Percentiles rank a stretch among this genome's conserved stretches.
phyloP scores from a whole-genome alignment of 2,113 vertebrate genomes.

The Takifugu flavidus region DNA sequence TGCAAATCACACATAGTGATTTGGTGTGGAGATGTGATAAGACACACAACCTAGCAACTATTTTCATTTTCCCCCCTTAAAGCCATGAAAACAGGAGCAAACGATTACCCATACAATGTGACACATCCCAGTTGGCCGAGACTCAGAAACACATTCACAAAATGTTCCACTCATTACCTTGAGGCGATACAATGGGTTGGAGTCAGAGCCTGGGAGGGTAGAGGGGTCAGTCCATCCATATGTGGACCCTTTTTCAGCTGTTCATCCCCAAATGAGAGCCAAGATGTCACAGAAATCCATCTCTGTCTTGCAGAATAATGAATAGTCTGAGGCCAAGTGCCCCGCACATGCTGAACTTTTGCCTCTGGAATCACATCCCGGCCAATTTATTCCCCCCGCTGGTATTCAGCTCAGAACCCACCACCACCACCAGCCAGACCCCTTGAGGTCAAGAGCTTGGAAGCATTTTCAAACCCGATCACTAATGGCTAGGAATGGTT shows the following conservation, averaged over 20 bases:
- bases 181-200: constrained; percentile 37
- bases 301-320: constrained; percentile 46
- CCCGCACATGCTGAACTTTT: constrained; percentile 53
- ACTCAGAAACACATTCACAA: constrained; percentile 31
- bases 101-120: constrained; percentile 22
- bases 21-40: too few relatives aligned
- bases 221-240: constrained; percentile 55
- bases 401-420: constrained; percentile 1
- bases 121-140: constrained; percentile 32
- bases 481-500: constrained; percentile 52
- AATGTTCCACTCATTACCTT: constrained; percentile 43
- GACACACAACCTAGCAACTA: too few relatives aligned
- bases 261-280: constrained; percentile 38
- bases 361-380: constrained; percentile 42
- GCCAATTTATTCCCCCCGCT: constrained; percentile 49
- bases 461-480: constrained; percentile 45
- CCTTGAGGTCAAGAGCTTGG: constrained; percentile 50
- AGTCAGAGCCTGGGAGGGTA: constrained; percentile 36
- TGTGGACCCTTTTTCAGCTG: constrained; percentile 31
- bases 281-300: constrained; percentile 43
- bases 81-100: too few relatives aligned
- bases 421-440: neutral
- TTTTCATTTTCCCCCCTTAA: too few relatives aligned
- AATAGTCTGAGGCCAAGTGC: constrained; percentile 34
- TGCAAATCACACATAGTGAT: constrained; percentile 60